A percentile compares a stretch with the other conserved stretches of the same genome.
These are phyloP conservation scores for Montipora capitata DNA, from an alignment of 92 coral and sea anemone genomes.

Conservation along the genomic window DNA sequence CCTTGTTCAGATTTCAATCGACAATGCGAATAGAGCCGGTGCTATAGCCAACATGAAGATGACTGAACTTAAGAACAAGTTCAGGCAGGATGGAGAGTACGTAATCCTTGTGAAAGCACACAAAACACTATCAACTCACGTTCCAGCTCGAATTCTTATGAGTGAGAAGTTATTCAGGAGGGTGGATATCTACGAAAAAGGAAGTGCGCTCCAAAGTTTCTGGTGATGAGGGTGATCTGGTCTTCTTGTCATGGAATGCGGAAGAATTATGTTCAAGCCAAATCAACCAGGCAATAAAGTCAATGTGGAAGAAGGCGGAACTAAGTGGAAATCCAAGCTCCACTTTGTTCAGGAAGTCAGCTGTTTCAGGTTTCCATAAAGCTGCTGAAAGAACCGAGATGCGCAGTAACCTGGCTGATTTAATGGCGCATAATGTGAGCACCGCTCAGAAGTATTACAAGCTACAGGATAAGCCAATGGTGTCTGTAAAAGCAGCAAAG, in stretches of 20 bases:
- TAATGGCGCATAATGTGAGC: conserved; percentile 60
- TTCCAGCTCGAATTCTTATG: conserved; percentile 75
- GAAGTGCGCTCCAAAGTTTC: conserved; percentile 45
- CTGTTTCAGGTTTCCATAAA: conserved; percentile 34
- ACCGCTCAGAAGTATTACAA: conserved; percentile 44
- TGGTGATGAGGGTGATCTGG: conserved; percentile 18
- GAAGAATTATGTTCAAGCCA: conserved; percentile 60
- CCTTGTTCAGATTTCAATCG: conserved; percentile 67
- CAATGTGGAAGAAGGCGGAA: conserved; percentile 67
- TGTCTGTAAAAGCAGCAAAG: conserved; percentile 46
- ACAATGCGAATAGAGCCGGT: conserved; percentile 80
- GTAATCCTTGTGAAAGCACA: conserved; percentile 71
- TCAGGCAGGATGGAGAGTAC: conserved; percentile 39
- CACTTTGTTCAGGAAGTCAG: conserved; percentile 66
- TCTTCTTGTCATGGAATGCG: conserved; percentile 73
- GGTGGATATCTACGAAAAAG: conserved; percentile 37
- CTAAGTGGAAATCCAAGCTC: conserved; percentile 49
- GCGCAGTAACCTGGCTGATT: conserved; percentile 50
- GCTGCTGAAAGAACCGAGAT: conserved; percentile 24
- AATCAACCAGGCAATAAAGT: conserved; percentile 58
- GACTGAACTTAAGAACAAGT: conserved; percentile 45
- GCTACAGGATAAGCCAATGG: conserved; percentile 31
- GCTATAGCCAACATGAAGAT: conserved; percentile 72
- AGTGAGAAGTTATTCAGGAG: conserved; percentile 52
- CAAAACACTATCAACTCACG: conserved; percentile 69